These are phyloP conservation scores for Sebastes elongatus DNA, from an alignment of 2,797 vertebrate genomes.

Conservation along the genomic window DNA sequence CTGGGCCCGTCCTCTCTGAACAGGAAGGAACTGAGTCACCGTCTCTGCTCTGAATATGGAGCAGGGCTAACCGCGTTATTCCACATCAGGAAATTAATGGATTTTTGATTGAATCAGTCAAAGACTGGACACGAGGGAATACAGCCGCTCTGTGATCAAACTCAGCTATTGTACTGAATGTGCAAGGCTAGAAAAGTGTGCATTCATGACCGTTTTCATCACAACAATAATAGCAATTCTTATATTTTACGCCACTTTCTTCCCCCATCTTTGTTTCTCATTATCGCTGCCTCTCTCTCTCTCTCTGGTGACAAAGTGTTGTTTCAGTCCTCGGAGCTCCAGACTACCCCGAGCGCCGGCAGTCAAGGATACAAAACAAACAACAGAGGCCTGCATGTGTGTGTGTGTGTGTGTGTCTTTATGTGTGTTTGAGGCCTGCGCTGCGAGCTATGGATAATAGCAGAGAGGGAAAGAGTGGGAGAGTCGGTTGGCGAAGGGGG, in stretches of 20 bases:
- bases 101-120: constrained; percentile 47
- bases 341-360: constrained; percentile 29
- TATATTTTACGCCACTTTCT: background rate
- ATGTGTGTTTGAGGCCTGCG: background rate
- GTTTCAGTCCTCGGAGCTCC: constrained; percentile 37
- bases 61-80: constrained; percentile 38
- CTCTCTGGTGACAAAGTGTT: constrained; percentile 17
- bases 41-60: constrained; percentile 44
- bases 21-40: constrained; percentile 74
- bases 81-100: constrained; percentile 43
- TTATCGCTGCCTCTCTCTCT: background rate
- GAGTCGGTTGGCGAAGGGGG: constrained; percentile 17
- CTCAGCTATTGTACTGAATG: background rate
- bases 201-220: background rate
- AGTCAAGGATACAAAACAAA: constrained; percentile 81
- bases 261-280: background rate
- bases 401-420: background rate
- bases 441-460: constrained; percentile 46
- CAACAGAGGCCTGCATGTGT: constrained; percentile 38
- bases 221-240: background rate
- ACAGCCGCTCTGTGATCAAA: background rate
- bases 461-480: constrained; percentile 17
- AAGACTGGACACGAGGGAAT: constrained; percentile 8
- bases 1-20: constrained; percentile 2
- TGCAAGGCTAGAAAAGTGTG: too few species aligned